Base-by-base conservation (phyloP, 2,797 vertebrate genomes). In the Anguilla marmorata region DNA sequence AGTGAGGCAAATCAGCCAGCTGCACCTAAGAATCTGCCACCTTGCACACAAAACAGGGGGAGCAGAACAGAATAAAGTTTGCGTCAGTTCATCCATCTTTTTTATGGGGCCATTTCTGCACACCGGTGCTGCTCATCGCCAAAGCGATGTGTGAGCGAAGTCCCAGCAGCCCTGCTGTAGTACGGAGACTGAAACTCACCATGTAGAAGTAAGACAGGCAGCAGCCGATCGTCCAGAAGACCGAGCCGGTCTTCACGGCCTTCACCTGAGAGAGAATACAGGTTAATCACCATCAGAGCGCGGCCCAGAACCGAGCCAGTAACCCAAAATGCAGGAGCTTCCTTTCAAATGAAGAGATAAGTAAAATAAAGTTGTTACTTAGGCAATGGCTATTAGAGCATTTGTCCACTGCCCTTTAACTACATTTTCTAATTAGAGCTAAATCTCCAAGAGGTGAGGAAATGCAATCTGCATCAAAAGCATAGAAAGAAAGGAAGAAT, bases 151-250 rank as follows among this genome's bases (percentile, higher is more conserved):
- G 41, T 50, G 21, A 50, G 41, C 21, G 41, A 48, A 19, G 45
- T 50, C 6, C 24, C 24, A 11, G 41, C 24, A 82, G 16, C 19
- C 14, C 2, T 74, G 33, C 21, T 1, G 9, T 24, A 24, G 8
- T 0, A 11, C 79, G 2, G 79, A n/a, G 79, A 12, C 37, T 1
- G 74, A 45, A 79, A 90, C 97, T 97, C 95, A 99, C 98, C 98
- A 99, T 99, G 93, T 99, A 99, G 93, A 99, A 99, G 93, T 99
- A 99, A 0, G 97, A 99, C 85, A 99, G 95, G 89, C 98, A 99
- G 93, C 98, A 99, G 94, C 98, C 99, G 88, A 99, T 98, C 88
- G 98, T 96, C 98, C 98, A 99, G 94, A 99, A 99, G 48, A 99
- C 97, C 0, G 98, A 99, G 83, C 98, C 98, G 0, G 98, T 99